Evolutionary conservation across 2,113 vertebrate genomes (phyloP).

Genomic region (Agelaius tricolor): DNA sequence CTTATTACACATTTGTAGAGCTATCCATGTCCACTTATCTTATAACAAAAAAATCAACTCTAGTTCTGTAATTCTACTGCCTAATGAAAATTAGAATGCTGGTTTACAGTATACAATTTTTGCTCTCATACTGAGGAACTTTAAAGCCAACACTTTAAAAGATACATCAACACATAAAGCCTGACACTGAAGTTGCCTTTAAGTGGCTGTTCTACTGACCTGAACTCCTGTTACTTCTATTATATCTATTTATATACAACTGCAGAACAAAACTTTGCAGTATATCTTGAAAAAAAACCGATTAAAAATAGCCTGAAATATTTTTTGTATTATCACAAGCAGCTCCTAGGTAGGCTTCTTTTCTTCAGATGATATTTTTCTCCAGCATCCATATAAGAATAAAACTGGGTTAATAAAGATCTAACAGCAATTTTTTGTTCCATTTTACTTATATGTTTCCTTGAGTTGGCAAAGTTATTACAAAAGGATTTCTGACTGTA

Average conservation of each 20-base stretch:
- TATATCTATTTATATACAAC: background rate
- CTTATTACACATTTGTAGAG: background rate
- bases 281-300: background rate
- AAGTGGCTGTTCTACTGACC: background rate
- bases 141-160: background rate
- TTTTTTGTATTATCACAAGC: background rate
- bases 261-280: background rate
- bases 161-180: background rate
- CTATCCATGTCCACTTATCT: background rate
- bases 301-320: background rate
- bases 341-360: background rate
- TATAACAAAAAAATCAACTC: background rate
- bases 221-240: background rate
- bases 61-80: background rate
- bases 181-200: background rate
- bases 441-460: background rate
- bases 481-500: background rate
- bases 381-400: background rate
- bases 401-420: background rate
- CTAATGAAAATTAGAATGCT: background rate
- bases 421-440: background rate
- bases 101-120: background rate
- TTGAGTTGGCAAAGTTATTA: background rate
- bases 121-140: background rate
- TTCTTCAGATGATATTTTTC: background rate